phyloP scores from a whole-genome alignment of 2,797 vertebrate genomes.

The Ctenosaura bakeri region DNA sequence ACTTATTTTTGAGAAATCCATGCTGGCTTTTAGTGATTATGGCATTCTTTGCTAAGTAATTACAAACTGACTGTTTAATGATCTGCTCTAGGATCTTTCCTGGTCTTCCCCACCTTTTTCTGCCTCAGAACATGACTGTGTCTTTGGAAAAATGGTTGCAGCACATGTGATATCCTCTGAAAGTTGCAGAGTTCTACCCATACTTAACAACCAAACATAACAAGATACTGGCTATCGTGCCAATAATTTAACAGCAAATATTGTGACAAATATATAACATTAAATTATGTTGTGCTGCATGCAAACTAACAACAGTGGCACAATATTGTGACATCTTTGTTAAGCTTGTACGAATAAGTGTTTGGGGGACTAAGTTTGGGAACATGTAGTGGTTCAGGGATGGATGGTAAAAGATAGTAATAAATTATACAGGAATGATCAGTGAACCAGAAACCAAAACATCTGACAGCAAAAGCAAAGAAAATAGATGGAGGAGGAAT shows the following conservation, averaged over 20 bases:
- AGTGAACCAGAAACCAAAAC: constrained; percentile 30
- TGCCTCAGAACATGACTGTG: not conserved
- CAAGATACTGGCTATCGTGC: too few species aligned
- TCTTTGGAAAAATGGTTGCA: not conserved
- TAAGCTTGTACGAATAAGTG: not conserved
- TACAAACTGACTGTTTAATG: too few species aligned
- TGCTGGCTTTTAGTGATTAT: too few species aligned
- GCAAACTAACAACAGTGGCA: not conserved
- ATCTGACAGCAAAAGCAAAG: constrained; percentile 68
- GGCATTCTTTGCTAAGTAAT: too few species aligned
- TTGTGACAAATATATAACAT: not conserved
- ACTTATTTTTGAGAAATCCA: too few species aligned
- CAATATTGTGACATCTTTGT: not conserved
- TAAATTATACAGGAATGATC: constrained; percentile 70
- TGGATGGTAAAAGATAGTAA: constrained; percentile 55
- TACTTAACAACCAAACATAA: too few species aligned
- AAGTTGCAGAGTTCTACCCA: not conserved
- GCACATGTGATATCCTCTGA: not conserved
- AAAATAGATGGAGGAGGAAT: constrained; percentile 70
- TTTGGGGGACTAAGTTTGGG: constrained; percentile 63
- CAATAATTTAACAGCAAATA: too few species aligned
- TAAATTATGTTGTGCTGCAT: not conserved
- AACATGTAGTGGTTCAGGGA: constrained; percentile 30
- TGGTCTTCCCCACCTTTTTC: not conserved
- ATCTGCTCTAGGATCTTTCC: too few species aligned